Conservation (phyloP, 1,140 invertebrate species). For the Musca domestica region DNA sequence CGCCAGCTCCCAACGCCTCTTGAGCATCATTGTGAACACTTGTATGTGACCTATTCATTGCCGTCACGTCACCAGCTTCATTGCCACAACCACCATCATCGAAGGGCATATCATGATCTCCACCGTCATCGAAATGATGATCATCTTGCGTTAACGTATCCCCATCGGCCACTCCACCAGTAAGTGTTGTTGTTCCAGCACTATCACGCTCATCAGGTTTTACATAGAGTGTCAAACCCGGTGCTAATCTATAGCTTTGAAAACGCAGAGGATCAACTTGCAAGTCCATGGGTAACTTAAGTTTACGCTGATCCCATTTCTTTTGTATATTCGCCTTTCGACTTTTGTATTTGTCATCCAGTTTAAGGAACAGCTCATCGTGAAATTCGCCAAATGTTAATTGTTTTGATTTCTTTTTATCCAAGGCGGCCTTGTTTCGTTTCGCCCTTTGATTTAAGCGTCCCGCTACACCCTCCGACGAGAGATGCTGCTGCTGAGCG, state of each 20-base stretch:
- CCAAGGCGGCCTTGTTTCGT: neutral
- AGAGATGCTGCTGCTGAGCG: constrained; percentile 8
- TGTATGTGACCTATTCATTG: neutral
- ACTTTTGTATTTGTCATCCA: constrained; percentile 37
- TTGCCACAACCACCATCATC: constrained; percentile 1
- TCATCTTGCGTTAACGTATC: constrained; percentile 4
- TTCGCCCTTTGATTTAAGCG: constrained; percentile 18
- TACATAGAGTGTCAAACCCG: constrained; percentile 35
- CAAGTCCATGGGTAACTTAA: constrained; percentile 44
- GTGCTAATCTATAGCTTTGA: constrained; percentile 36
- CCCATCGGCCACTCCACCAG: constrained; percentile 27
- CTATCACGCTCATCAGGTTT: constrained; percentile 41
- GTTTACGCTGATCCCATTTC: constrained; percentile 49
- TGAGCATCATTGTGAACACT: neutral
- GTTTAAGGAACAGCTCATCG: constrained; percentile 35
- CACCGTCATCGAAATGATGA: constrained; percentile 10
- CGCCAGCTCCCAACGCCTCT: neutral
- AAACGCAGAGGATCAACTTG: constrained; percentile 39
- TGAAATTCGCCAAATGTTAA: constrained; percentile 36
- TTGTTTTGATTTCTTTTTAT: constrained; percentile 31
- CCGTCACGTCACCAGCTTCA: neutral
- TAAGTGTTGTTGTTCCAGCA: constrained; percentile 37
- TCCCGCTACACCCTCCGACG: neutral
- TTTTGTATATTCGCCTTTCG: constrained; percentile 47
- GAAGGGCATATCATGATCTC: constrained; percentile 11